Evolutionary conservation across 2,888 invertebrate species (phyloP).

Genomic region (Myopa testacea): DNA sequence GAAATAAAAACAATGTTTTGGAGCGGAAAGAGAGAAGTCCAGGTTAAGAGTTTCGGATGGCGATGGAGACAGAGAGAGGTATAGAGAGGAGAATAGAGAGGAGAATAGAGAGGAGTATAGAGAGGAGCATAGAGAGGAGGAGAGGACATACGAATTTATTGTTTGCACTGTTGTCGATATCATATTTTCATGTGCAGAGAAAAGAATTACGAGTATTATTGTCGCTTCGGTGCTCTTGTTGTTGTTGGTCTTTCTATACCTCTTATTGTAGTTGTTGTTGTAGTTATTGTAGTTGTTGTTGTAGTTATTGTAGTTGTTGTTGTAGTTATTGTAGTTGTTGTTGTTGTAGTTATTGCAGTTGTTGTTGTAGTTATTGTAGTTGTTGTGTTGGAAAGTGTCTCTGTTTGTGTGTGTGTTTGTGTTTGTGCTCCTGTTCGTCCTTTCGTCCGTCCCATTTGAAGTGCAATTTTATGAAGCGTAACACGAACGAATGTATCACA

Average conservation of each 20-base stretch:
- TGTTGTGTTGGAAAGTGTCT: too few relatives aligned
- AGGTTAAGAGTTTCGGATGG: too few relatives aligned
- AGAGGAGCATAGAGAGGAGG: not conserved
- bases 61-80: too few relatives aligned
- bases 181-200: not conserved
- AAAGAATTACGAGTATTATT: not conserved
- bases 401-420: not conserved
- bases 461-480: conserved; percentile 26
- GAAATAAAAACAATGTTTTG: not conserved
- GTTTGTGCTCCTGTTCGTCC: not conserved
- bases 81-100: too few relatives aligned
- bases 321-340: too few relatives aligned
- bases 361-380: too few relatives aligned
- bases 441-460: conserved; percentile 23
- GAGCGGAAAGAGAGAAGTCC: too few relatives aligned
- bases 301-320: too few relatives aligned
- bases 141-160: not conserved
- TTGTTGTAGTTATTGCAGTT: not conserved
- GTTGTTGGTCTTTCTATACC: too few relatives aligned
- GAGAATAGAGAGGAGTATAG: not conserved
- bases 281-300: not conserved
- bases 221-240: too few relatives aligned
- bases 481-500: conserved; percentile 3
- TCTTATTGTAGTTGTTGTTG: too few relatives aligned
- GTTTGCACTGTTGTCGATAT: not conserved